Base-by-base conservation (phyloP, 2,797 vertebrate genomes). In the Labeo calbasu region DNA sequence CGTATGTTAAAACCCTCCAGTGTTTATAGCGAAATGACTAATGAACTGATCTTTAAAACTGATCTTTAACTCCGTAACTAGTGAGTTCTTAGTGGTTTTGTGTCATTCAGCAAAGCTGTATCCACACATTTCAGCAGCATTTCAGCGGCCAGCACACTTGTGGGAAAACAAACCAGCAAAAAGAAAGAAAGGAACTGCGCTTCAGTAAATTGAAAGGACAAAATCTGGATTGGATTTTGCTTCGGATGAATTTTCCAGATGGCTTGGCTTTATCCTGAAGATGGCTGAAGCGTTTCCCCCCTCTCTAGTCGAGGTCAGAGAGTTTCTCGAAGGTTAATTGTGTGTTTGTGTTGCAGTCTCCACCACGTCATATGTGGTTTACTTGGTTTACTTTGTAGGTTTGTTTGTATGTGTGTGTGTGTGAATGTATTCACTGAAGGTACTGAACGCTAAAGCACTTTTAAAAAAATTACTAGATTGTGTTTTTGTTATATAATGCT, bases 381-480 rank as follows among this genome's bases (percentile, higher is more conserved):
- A 51, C 32, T 36, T 75, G 48, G n/a, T 32, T 77, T 51, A 19
- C 6, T 87, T 80, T 68, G 8, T 23, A 57, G 61, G 14, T 65
- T 70, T 70, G 48, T 66, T 15, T 78, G 28, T 88, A 10, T 82
- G 28, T 77, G 17, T 78, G 63, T 78, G 63, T 80, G 23, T 68
- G 21, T 72, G 93, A 93, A 93, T 94, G 92, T 94, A 94, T 86
- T 77, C 65, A 61, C 90, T 87, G 91, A 93, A 88, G 90, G 91
- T 92, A 93, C 91, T 91, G 90, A 92, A 91, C 88, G 92, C 90
- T 93, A 92, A 95, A 95, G 93, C 93, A 95, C 94, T 95, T 95
- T 91, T 94, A 90, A 90, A 93, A 43, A 71, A 40, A 53, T 77
- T 70, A 50, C 59, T 84, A 75, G 55, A 71, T 77, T 71, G 76